Evolutionary conservation across 2,113 vertebrate species (phyloP).

Genomic region (Panurus biarmicus): DNA sequence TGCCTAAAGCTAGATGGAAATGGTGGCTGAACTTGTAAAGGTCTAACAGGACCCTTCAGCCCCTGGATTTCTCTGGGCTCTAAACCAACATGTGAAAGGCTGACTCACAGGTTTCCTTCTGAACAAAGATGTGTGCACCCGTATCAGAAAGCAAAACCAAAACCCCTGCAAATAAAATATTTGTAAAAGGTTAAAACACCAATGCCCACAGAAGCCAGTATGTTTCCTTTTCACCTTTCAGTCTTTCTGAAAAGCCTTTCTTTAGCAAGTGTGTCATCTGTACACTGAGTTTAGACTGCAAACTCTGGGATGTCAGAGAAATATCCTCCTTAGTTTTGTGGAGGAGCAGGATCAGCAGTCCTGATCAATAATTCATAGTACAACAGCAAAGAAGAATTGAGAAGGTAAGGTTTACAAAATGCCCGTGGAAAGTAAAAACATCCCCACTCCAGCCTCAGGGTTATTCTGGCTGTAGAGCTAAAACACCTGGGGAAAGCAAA

Average conservation of each 20-base stretch:
- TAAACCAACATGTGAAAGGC: not conserved
- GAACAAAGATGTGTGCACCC: not conserved
- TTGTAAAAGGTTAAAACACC: not conserved
- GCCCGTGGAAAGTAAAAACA: not conserved
- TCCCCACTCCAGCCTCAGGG: not conserved
- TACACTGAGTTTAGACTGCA: not conserved
- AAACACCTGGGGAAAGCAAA: not conserved
- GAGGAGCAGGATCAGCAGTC: not conserved
- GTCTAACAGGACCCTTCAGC: not conserved
- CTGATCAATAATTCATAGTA: not conserved
- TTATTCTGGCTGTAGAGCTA: not conserved
- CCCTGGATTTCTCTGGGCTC: not conserved
- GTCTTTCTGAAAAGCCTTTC: not conserved
- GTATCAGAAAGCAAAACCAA: not conserved
- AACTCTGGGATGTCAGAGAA: not conserved
- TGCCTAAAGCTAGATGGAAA: not conserved
- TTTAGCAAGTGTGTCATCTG: not conserved
- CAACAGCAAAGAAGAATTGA: not conserved
- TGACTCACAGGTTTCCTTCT: not conserved
- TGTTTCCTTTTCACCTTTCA: not conserved
- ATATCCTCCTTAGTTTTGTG: not conserved
- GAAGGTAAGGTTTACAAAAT: not conserved
- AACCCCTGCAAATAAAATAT: not conserved
- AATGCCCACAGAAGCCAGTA: not conserved
- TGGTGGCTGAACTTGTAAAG: not conserved